Percentiles rank a stretch among this genome's conserved stretches.
phyloP scores from a whole-genome alignment of 2,113 vertebrate genomes.

The Callocephalon fimbriatum region DNA sequence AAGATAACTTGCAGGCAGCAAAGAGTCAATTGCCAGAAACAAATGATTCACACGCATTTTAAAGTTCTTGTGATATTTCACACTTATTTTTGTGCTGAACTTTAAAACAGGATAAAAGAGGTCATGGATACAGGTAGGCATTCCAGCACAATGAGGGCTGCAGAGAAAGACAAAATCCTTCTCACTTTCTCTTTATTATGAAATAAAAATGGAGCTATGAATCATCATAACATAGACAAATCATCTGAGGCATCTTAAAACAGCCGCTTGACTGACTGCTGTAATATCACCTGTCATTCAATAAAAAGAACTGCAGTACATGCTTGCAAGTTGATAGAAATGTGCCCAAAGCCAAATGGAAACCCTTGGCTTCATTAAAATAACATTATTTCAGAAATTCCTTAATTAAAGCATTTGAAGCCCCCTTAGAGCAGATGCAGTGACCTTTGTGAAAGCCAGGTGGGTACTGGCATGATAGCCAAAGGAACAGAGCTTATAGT shows the following conservation, averaged over 20 bases:
- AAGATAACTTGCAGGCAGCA: background rate
- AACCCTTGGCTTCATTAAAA: background rate
- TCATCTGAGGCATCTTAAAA: background rate
- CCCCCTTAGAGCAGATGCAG: background rate
- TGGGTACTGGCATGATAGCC: background rate
- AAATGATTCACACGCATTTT: background rate
- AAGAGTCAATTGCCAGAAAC: background rate
- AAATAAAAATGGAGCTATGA: constrained; percentile 9
- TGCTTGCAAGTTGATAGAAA: background rate
- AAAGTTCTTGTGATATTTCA: background rate
- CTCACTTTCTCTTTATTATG: background rate
- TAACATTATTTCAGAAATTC: background rate
- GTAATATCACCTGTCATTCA: constrained; percentile 21
- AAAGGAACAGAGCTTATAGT: background rate
- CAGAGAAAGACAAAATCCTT: background rate
- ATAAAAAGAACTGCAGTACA: background rate
- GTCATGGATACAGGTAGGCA: background rate
- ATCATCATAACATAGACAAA: constrained; percentile 6
- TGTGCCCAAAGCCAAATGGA: background rate
- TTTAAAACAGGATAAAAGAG: background rate
- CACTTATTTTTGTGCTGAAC: background rate
- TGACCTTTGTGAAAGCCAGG: background rate
- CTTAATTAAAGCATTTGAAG: background rate
- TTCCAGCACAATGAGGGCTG: background rate
- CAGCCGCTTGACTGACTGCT: background rate